These are phyloP conservation scores for Harpalus rufipes DNA, from an alignment of 2,888 invertebrate genomes.

Conservation along the genomic window DNA sequence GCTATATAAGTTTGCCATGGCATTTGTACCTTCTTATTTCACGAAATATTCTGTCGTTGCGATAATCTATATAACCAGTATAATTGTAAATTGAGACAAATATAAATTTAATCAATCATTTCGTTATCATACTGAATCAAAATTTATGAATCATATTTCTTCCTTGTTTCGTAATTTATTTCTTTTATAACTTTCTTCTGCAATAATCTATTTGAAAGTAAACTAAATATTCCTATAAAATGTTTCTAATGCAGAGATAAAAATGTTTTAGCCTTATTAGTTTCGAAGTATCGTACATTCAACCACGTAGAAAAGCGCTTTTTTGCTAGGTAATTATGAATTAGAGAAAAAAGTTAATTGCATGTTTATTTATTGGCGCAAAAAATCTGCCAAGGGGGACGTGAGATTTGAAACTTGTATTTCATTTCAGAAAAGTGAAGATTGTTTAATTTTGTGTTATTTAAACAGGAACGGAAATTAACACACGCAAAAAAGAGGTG, in stretches of 20 bases:
- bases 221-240: constrained; percentile 24
- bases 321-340: constrained; percentile 37
- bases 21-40: too few relatives aligned
- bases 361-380: constrained; percentile 53
- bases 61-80: too few relatives aligned
- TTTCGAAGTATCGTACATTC: constrained; percentile 44
- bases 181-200: constrained; percentile 22
- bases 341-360: constrained; percentile 47
- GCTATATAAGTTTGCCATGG: too few relatives aligned
- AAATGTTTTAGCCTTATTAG: constrained; percentile 37
- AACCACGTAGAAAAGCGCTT: constrained; percentile 39
- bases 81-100: too few relatives aligned
- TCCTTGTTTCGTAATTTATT: constrained; percentile 14
- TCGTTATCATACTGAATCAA: not conserved
- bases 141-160: constrained; percentile 1
- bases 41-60: too few relatives aligned
- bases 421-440: constrained; percentile 51
- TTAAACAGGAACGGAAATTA: constrained; percentile 38
- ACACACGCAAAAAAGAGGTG: constrained; percentile 11
- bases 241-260: constrained; percentile 27
- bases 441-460: constrained; percentile 39
- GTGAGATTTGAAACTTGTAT: constrained; percentile 41
- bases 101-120: not conserved
- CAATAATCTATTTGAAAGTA: constrained; percentile 18
- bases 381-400: constrained; percentile 30